Evolutionary conservation across 2,113 vertebrate species (phyloP).

Genomic region (Elephas maximus): DNA sequence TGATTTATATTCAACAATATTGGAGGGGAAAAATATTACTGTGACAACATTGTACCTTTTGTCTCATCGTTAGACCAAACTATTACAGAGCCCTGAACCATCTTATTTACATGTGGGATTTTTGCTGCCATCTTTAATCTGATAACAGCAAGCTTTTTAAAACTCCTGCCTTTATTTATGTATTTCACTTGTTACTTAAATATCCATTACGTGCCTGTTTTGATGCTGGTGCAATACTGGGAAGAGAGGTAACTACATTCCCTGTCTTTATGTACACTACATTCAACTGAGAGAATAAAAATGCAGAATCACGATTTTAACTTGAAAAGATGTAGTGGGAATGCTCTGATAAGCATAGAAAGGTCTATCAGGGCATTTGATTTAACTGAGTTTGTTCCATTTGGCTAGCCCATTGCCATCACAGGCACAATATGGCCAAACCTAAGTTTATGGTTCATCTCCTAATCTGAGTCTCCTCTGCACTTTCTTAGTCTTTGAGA

Average conservation of each 20-base stretch:
- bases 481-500: not conserved
- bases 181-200: not conserved
- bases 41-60: not conserved
- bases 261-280: not conserved
- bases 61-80: not conserved
- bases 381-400: not conserved
- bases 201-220: not conserved
- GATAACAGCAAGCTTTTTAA: not conserved
- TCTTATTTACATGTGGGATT: not conserved
- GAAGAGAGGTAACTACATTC: not conserved
- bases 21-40: not conserved
- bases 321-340: not conserved
- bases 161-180: not conserved
- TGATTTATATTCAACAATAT: not conserved
- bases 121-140: not conserved
- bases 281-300: not conserved
- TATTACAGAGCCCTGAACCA: not conserved
- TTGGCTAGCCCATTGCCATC: fast-evolving
- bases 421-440: not conserved
- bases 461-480: not conserved
- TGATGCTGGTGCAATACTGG: not conserved
- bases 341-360: not conserved
- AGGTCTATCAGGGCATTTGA: not conserved
- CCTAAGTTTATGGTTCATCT: not conserved
- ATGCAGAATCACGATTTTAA: not conserved